phyloP scores from a whole-genome alignment of 2,797 vertebrate species.

The Molothrus aeneus region DNA sequence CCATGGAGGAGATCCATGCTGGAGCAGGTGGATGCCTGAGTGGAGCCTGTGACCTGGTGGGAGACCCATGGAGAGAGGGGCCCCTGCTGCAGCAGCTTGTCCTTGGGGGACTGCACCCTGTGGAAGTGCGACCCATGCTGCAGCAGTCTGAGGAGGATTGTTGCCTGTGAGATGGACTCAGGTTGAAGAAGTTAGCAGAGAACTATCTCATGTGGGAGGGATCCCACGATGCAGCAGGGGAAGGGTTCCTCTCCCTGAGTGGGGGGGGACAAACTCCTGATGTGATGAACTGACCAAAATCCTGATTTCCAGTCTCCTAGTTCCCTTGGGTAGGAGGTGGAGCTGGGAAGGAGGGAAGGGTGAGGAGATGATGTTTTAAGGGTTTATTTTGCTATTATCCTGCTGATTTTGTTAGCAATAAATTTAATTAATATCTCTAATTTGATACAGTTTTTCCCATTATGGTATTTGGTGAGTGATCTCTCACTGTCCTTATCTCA shows the following conservation, averaged over 20 bases:
- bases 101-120: too few species aligned
- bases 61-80: too few species aligned
- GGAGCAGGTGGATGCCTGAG: neutral
- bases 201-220: neutral
- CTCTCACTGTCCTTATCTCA: neutral
- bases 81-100: neutral
- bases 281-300: neutral
- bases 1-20: rapidly evolving
- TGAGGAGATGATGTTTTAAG: neutral
- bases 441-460: neutral
- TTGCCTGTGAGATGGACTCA: rapidly evolving
- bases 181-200: rapidly evolving
- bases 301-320: too few species aligned
- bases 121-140: neutral
- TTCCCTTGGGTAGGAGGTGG: neutral
- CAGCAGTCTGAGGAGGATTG: neutral
- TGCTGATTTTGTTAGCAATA: neutral
- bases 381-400: neutral
- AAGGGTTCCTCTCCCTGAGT: neutral
- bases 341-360: neutral
- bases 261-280: rapidly evolving
- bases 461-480: neutral
- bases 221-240: rapidly evolving
- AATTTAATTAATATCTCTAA: neutral
- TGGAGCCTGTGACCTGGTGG: neutral